Base-by-base conservation (phyloP, 2,888 invertebrate genomes). In the Beris chalybata region DNA sequence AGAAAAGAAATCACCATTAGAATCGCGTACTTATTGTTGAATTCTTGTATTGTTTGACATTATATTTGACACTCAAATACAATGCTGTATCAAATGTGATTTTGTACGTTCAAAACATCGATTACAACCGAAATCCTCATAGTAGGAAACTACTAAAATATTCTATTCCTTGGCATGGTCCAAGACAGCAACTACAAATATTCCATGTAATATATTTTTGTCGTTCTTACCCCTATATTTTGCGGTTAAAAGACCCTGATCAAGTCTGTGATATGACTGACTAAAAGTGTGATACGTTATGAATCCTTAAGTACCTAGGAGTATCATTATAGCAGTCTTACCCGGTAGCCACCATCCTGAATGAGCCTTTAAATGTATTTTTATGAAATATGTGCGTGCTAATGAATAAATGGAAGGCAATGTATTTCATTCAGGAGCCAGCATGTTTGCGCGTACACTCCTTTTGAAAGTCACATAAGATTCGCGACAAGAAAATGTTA, bases 381-480 rank as follows among this genome's bases (percentile, higher is more conserved):
- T 29, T 65, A 65, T 67, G 67, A 67, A 68, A 66, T 68, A 66
- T 66, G 47, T 68, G 68, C 66, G 66, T 68, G 68, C 68, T 68
- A 68, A 68, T 68, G 68, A 66, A 68, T 68, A 68, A 66, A 68
- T 68, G 66, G 66, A 66, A 64, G 68, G 56, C 54, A 50, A 57
- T 61, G 56, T 68, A 15, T 44, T 58, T 22, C 45, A 52, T 52
- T 30, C 53, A 53, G 50, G 12, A 53, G n/a, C 30, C 53, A n/a
- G 30, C 29, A 29, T 53, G 53, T 30, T 31, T 29, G 31, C 31
- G 53, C 38, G 38, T 38, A 38, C 38, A 38, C 38, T 50, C 38
- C 38, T 38, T 38, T 38, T 38, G 9, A 5, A 38, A 38, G 38
- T 38, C 1, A 9, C 38, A 5, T 5, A 38, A 38, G 38, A 38